Conservation (phyloP, 2,888 invertebrate genomes). For the Cerceris ruficornis region DNA sequence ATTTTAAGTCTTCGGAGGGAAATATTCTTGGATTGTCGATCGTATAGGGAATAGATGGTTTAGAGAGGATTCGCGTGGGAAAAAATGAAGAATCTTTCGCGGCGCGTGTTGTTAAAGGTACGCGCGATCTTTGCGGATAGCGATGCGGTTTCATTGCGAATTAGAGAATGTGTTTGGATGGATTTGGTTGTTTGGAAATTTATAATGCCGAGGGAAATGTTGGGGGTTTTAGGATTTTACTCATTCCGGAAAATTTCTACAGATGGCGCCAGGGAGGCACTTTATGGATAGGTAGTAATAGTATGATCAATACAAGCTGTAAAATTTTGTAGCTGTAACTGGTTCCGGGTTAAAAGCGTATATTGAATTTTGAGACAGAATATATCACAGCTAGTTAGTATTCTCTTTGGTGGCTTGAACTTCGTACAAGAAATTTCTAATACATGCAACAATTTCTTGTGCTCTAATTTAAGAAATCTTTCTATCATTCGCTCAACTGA, state of each 20-base stretch:
- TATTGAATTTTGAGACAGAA: neutral
- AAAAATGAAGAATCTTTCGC: too few relatives aligned
- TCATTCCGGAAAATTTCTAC: slow-evolving; percentile 47
- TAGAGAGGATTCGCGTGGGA: too few relatives aligned
- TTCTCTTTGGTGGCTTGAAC: too few relatives aligned
- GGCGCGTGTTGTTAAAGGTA: too few relatives aligned
- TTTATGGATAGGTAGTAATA: slow-evolving; percentile 39
- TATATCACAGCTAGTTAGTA: too few relatives aligned
- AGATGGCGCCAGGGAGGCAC: slow-evolving; percentile 57
- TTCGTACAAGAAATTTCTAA: neutral
- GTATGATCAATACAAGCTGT: slow-evolving; percentile 56
- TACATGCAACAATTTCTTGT: neutral
- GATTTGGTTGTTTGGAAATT: neutral
- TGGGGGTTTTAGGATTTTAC: slow-evolving; percentile 23
- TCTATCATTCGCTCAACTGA: neutral
- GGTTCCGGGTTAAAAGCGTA: neutral
- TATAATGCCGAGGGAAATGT: slow-evolving; percentile 8
- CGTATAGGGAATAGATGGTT: too few relatives aligned
- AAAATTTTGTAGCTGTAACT: slow-evolving; percentile 22
- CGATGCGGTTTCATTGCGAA: neutral
- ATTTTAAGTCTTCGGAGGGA: too few relatives aligned
- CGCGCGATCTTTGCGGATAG: too few relatives aligned
- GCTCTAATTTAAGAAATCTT: neutral
- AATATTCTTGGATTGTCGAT: too few relatives aligned
- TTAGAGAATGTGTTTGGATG: neutral